A percentile compares a stretch with the other conserved stretches of the same genome.
Evolutionary conservation across 2,113 vertebrate species (phyloP).

Genomic region (Zapus hudsonius): DNA sequence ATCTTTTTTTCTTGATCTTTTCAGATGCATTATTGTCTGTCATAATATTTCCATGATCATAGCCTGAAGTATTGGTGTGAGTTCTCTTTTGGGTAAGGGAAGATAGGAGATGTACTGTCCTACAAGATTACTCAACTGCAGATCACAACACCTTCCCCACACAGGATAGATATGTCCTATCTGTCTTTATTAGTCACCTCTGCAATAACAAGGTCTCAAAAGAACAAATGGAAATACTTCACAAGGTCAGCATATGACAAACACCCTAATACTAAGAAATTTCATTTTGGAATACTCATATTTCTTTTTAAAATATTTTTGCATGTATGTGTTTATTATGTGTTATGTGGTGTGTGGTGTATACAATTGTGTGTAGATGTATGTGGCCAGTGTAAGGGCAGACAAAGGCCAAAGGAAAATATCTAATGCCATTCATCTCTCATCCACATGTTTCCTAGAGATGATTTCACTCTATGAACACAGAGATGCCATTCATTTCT

Average conservation of each 20-base stretch:
- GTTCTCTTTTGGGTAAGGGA: not conserved
- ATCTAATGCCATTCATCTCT: too few relatives aligned
- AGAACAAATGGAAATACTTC: not conserved
- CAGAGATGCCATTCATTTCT: too few relatives aligned
- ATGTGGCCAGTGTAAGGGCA: too few relatives aligned
- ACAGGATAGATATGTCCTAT: not conserved
- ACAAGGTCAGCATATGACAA: not conserved
- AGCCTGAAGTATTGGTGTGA: not conserved
- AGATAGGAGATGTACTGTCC: not conserved
- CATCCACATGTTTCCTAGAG: too few relatives aligned
- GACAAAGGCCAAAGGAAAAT: too few relatives aligned
- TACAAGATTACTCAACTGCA: slow-evolving; percentile 3
- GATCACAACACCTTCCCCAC: not conserved
- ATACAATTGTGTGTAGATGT: too few relatives aligned
- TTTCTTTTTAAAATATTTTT: not conserved
- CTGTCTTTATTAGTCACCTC: not conserved
- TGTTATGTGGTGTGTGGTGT: too few relatives aligned
- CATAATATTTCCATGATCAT: not conserved
- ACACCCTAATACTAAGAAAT: not conserved
- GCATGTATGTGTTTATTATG: too few relatives aligned
- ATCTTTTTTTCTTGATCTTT: slow-evolving; percentile 2
- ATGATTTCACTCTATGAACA: too few relatives aligned
- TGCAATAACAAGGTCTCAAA: slow-evolving; percentile 21
- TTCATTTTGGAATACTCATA: not conserved
- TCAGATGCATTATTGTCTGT: not conserved